These are phyloP conservation scores for Ictalurus punctatus DNA, from an alignment of 2,113 vertebrate species.

Conservation along the genomic window DNA sequence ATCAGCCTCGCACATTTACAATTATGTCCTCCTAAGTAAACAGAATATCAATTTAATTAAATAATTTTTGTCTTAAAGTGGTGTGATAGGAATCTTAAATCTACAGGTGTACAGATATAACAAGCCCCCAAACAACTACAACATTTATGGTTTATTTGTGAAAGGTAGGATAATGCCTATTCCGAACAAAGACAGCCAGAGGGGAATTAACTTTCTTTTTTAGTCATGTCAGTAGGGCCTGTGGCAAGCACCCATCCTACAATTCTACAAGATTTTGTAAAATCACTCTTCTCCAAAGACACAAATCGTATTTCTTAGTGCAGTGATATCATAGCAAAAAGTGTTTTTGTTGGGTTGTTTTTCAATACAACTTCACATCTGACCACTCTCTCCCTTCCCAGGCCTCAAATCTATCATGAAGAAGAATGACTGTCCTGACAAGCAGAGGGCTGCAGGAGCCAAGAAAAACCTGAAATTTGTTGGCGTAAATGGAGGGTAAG, in stretches of 20 bases:
- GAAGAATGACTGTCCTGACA: slow-evolving; percentile 89
- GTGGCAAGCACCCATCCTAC: slow-evolving; percentile 5
- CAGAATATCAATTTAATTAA: not conserved
- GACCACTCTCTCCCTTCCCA: slow-evolving; percentile 69
- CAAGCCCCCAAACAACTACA: not conserved
- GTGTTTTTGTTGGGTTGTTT: not conserved
- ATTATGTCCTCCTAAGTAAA: slow-evolving; percentile 5
- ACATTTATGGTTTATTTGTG: slow-evolving; percentile 2
- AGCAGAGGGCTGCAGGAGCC: slow-evolving; percentile 83
- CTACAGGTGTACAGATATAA: not conserved
- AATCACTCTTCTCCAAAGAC: not conserved
- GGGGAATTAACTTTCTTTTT: slow-evolving; percentile 16
- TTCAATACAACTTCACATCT: slow-evolving; percentile 12
- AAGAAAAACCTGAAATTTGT: slow-evolving; percentile 99
- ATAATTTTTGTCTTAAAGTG: not conserved
- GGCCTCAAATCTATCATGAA: slow-evolving; percentile 99
- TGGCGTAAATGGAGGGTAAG: slow-evolving; percentile 99
- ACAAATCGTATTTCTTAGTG: not conserved
- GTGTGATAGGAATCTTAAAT: not conserved
- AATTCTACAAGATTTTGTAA: not conserved
- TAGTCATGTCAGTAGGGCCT: slow-evolving; percentile 13
- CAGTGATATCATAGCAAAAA: not conserved
- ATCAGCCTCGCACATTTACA: not conserved
- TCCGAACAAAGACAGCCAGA: slow-evolving; percentile 23
- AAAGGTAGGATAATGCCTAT: not conserved